Percentiles rank a stretch among this genome's conserved stretches.
phyloP scores from a whole-genome alignment of 2,113 vertebrate genomes.

The Cricetomys ansorgei region DNA sequence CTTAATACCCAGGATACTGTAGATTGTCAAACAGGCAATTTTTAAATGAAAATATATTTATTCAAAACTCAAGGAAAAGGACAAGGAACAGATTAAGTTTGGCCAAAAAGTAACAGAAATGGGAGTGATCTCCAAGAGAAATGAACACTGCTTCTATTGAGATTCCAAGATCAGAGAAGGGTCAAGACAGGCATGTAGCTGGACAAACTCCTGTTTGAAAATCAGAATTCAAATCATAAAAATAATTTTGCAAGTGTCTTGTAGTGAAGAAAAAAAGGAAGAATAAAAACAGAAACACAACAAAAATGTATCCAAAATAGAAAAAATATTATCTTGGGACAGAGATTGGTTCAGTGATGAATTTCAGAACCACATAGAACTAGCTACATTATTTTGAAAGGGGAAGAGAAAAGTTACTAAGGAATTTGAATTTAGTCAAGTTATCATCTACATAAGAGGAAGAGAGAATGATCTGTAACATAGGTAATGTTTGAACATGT shows the following conservation, averaged over 20 bases:
- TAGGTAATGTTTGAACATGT: background rate
- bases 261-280: background rate
- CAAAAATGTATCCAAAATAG: background rate
- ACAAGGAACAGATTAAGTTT: background rate
- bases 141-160: background rate
- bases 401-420: background rate
- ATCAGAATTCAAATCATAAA: background rate
- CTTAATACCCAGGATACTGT: background rate
- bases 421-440: background rate
- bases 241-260: background rate
- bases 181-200: background rate
- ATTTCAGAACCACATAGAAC: background rate
- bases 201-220: background rate
- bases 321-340: background rate
- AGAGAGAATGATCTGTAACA: background rate
- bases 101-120: background rate
- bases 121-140: background rate
- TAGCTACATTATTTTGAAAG: background rate
- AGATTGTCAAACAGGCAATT: background rate
- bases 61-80: background rate
- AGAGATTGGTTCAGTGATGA: background rate
- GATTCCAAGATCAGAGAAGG: background rate
- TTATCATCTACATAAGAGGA: background rate
- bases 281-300: background rate
- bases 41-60: background rate